Conservation (phyloP, 2,797 vertebrate genomes). For the Neomorphus geoffroyi region DNA sequence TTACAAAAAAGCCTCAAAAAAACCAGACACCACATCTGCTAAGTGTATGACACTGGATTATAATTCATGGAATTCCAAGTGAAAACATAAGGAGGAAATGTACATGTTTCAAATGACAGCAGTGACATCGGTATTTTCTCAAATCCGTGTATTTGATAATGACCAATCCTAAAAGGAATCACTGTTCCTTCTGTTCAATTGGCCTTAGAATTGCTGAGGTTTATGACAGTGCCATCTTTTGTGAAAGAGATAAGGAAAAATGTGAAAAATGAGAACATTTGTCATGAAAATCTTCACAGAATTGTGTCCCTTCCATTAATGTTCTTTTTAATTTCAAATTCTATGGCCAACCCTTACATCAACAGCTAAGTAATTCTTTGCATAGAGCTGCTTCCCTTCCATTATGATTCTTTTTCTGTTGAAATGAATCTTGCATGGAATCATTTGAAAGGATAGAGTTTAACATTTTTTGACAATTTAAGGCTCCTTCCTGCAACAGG, state of each 20-base stretch:
- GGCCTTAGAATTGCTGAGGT: neutral
- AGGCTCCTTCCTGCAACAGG: neutral
- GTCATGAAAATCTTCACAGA: neutral
- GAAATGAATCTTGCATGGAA: neutral
- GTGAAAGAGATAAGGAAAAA: neutral
- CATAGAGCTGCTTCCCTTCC: neutral
- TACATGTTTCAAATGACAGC: neutral
- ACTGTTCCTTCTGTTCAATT: neutral
- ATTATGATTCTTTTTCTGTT: neutral
- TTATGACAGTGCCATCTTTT: neutral
- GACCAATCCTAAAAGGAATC: neutral
- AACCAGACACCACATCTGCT: rapidly evolving
- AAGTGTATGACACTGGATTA: neutral
- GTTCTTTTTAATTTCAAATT: neutral
- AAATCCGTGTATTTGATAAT: neutral
- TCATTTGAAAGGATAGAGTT: neutral
- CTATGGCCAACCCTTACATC: neutral
- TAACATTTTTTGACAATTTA: neutral
- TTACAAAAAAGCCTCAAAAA: neutral
- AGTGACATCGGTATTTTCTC: neutral
- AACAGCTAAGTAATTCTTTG: neutral
- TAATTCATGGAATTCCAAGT: neutral
- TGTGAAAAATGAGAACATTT: neutral
- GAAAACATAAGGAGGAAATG: neutral
- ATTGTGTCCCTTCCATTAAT: neutral